A percentile compares a stretch with the other conserved stretches of the same genome.
Conservation (phyloP, 2,888 invertebrate species). For the Neoscelio sp. region DNA sequence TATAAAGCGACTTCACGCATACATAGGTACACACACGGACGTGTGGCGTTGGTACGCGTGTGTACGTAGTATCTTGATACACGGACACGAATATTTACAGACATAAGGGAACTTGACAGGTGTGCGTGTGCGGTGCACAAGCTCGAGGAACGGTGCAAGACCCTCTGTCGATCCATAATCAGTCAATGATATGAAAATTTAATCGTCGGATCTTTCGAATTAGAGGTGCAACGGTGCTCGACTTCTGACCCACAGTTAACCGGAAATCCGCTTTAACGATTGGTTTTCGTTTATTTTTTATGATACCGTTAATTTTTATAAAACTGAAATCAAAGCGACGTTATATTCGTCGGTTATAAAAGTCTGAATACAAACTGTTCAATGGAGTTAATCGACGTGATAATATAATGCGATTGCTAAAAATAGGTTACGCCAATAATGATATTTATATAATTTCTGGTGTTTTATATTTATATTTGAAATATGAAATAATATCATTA, state of each 20-base stretch:
- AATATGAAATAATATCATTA: conserved; percentile 4
- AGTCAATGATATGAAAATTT: conserved; percentile 69
- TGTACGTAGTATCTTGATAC: conserved; percentile 58
- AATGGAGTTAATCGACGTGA: background rate
- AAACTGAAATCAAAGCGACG: too few species aligned
- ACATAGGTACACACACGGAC: conserved; percentile 32
- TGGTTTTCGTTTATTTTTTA: background rate
- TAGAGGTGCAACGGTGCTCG: background rate
- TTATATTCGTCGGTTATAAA: background rate
- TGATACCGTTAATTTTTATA: too few species aligned
- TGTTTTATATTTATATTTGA: conserved; percentile 6
- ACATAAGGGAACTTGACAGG: conserved; percentile 67
- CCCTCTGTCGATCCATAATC: conserved; percentile 73
- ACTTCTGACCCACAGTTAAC: background rate
- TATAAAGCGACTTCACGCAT: conserved; percentile 66
- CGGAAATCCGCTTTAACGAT: background rate
- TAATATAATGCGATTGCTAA: conserved; percentile 26
- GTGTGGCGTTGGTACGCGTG: conserved; percentile 3
- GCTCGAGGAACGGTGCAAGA: conserved; percentile 60
- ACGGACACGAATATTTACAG: conserved; percentile 64
- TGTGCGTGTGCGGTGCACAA: conserved; percentile 65
- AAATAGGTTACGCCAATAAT: conserved; percentile 35
- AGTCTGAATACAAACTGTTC: conserved; percentile 4
- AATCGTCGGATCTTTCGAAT: conserved; percentile 28
- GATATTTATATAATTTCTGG: conserved; percentile 15